A percentile compares a stretch with the other conserved stretches of the same genome.
phyloP scores from a whole-genome alignment of 2,113 vertebrate species.

The Upupa epops region DNA sequence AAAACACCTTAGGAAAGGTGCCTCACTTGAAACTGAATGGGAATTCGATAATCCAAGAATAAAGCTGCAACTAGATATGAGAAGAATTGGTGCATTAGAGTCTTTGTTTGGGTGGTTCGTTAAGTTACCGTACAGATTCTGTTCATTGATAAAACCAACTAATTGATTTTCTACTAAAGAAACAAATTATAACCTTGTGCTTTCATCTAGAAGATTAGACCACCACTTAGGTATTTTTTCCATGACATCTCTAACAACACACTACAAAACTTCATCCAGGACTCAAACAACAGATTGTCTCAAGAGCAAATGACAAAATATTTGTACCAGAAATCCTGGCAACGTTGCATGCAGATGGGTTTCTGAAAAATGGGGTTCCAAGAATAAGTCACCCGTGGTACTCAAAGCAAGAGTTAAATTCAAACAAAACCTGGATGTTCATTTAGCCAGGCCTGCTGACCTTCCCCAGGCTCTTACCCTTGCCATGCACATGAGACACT shows the following conservation, averaged over 20 bases:
- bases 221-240: slow-evolving; percentile 61
- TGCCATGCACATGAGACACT: neutral
- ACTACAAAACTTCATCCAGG: slow-evolving; percentile 76
- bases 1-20: neutral
- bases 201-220: slow-evolving; percentile 70
- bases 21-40: neutral
- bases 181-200: slow-evolving; percentile 8
- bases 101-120: neutral
- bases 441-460: slow-evolving; percentile 32
- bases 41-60: no score
- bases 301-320: slow-evolving; percentile 80
- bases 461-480: slow-evolving; percentile 32
- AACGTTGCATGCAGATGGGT: slow-evolving; percentile 70
- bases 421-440: slow-evolving; percentile 63
- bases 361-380: slow-evolving; percentile 73
- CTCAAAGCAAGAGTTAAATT: slow-evolving; percentile 60
- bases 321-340: slow-evolving; percentile 78
- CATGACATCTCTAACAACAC: slow-evolving; percentile 65
- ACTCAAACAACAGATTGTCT: slow-evolving; percentile 81
- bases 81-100: neutral
- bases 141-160: neutral
- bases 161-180: slow-evolving; percentile 18
- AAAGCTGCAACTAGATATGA: neutral
- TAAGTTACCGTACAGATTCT: neutral
- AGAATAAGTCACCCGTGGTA: slow-evolving; percentile 76